Percentiles rank a stretch among this genome's conserved stretches.
These are phyloP conservation scores for Hemaris fuciformis DNA, from an alignment of 2,888 invertebrate genomes.

Conservation along the genomic window DNA sequence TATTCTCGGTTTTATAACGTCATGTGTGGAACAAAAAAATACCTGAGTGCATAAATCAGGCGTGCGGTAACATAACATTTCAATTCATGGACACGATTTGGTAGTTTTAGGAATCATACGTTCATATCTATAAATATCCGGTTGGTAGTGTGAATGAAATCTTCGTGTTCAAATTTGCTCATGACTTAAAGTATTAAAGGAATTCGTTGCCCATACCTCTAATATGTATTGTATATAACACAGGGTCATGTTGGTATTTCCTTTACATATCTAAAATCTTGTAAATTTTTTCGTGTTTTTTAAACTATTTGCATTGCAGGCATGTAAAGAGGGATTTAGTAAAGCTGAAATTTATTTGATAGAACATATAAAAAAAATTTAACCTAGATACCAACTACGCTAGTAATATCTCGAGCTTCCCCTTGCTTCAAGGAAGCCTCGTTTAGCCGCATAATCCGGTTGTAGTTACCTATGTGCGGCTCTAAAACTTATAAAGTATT, in stretches of 20 bases:
- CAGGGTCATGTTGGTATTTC: not conserved
- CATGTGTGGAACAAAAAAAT: not conserved
- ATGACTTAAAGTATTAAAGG: not conserved
- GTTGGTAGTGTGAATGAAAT: not conserved
- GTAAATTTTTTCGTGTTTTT: no score
- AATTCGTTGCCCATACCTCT: not conserved
- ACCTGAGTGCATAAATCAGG: not conserved
- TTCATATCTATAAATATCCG: not conserved
- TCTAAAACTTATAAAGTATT: no score
- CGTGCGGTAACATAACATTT: not conserved
- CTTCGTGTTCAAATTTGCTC: not conserved
- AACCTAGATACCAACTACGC: no score
- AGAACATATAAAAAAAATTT: no score
- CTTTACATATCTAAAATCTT: not conserved
- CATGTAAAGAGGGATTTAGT: no score
- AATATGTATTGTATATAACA: not conserved
- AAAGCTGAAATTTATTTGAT: no score
- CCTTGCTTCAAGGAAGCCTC: no score
- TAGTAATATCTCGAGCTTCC: no score
- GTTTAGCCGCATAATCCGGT: no score
- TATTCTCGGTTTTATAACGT: not conserved
- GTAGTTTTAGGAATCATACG: not conserved
- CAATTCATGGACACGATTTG: not conserved
- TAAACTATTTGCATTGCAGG: no score
- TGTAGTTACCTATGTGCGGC: no score